Evolutionary conservation across 2,888 invertebrate species (phyloP), one percentile per base, ranked within the genome.

Genomic region (Ennomos erosarius): DNA sequence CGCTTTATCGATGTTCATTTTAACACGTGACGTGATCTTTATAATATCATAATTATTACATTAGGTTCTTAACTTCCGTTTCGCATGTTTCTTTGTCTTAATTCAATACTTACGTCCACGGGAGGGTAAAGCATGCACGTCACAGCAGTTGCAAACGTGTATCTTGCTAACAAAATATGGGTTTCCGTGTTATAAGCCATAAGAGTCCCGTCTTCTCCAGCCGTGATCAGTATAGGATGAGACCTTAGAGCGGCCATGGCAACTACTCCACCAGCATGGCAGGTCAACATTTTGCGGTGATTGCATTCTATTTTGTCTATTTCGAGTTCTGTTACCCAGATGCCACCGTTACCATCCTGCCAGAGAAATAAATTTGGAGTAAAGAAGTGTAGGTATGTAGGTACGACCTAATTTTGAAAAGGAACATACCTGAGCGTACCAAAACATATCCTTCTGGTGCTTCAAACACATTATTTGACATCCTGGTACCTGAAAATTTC

Each of bases 261-360:
- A 0, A 94, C 88, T 0, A 98, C 93, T 1, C 93, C 86, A 0
- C 98, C 97, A 0, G 97, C 96, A 71, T 98, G 98, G 68, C 95
- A 95, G 0, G 94, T 94, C 67, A 96, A 93, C 48, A 95, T 76
- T 68, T 89, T 89, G 0, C 65, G 78, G 62, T 90, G 84, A 70
- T 85, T 68, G 62, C 90, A 90, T 57, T 89, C 84, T 38, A 88
- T 68, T 67, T 90, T 90, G 59, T 92, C 92, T 39, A 91, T 81
- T 55, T 92, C 92, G n/a, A 88, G 64, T 43, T 92, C 91, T 10
- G 85, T 82, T 1, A 81, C 80, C 92, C 92, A 92, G 45, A 98
- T 92, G 1, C 97, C 97, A 10, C 98, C 98, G 65, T 95, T 96
- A 1, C 95, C 97, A 88, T 98, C 98, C 97, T 97, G 36, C 4